Percentiles rank a stretch among this genome's conserved stretches.
Conservation (phyloP, 2,113 vertebrate genomes). For the Hemiprocne comata region DNA sequence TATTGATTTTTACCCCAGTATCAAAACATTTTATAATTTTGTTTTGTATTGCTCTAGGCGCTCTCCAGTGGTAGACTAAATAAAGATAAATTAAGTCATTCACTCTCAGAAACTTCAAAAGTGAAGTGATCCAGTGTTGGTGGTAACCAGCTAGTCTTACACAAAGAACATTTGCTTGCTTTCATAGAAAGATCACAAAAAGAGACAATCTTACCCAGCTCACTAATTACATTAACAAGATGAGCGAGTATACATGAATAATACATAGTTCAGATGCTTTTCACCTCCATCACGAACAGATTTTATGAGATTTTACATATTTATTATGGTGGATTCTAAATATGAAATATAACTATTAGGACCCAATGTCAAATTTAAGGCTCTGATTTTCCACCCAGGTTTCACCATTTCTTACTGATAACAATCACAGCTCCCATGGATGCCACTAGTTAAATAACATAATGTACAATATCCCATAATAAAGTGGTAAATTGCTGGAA, state of each 20-base stretch:
- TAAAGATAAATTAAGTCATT: background rate
- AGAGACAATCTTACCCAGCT: background rate
- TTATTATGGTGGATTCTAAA: background rate
- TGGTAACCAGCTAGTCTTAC: background rate
- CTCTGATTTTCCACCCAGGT: background rate
- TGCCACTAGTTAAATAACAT: background rate
- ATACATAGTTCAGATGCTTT: constrained; percentile 3
- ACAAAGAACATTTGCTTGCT: background rate
- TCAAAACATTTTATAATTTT: background rate
- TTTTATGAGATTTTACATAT: constrained; percentile 37
- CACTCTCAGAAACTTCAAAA: background rate
- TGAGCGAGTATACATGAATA: background rate
- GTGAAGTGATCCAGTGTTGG: background rate
- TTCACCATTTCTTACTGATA: background rate
- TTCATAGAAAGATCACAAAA: background rate
- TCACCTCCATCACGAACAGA: background rate
- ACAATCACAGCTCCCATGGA: background rate
- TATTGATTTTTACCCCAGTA: constrained; percentile 30
- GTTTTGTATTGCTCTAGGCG: background rate
- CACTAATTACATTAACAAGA: constrained; percentile 28
- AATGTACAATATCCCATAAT: background rate
- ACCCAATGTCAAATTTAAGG: background rate
- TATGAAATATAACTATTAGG: background rate
- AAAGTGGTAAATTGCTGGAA: background rate
- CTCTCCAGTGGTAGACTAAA: background rate